A percentile compares a stretch with the other conserved stretches of the same genome.
Evolutionary conservation across 2,888 invertebrate genomes (phyloP).

Genomic region (Tolmerus cingulatus): DNA sequence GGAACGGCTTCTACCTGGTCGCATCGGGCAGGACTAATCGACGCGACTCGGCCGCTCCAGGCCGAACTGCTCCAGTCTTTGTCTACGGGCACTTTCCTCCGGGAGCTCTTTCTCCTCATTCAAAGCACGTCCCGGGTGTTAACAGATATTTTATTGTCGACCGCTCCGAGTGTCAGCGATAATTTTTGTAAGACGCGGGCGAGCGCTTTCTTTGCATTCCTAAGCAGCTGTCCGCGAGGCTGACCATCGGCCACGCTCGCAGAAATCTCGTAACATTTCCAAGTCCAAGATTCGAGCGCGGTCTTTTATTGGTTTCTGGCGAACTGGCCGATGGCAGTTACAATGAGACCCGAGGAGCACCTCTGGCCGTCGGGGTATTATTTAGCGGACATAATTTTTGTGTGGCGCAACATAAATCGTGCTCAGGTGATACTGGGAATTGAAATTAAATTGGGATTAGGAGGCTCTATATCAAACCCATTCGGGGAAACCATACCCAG

Average conservation of each 20-base stretch:
- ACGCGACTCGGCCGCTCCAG: not conserved
- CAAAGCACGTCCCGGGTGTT: constrained; percentile 13
- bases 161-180: constrained; percentile 29
- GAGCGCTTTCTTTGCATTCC: not conserved
- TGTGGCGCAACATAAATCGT: constrained; percentile 6
- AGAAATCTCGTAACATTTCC: not conserved
- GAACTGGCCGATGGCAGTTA: not conserved
- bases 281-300: not conserved
- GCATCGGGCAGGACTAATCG: not conserved
- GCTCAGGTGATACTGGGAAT: constrained; percentile 1
- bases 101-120: not conserved
- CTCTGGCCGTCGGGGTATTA: not conserved
- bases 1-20: not conserved
- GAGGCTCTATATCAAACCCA: not conserved
- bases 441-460: not conserved
- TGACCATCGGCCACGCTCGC: not conserved
- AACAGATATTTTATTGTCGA: constrained; percentile 33
- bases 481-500: not conserved
- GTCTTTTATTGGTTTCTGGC: not conserved
- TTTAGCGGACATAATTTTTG: not conserved
- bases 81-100: constrained; percentile 4
- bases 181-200: not conserved
- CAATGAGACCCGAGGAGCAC: not conserved
- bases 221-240: not conserved
- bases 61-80: not conserved